Conservation (phyloP, 2,113 vertebrate genomes). For the Chamaea fasciata region DNA sequence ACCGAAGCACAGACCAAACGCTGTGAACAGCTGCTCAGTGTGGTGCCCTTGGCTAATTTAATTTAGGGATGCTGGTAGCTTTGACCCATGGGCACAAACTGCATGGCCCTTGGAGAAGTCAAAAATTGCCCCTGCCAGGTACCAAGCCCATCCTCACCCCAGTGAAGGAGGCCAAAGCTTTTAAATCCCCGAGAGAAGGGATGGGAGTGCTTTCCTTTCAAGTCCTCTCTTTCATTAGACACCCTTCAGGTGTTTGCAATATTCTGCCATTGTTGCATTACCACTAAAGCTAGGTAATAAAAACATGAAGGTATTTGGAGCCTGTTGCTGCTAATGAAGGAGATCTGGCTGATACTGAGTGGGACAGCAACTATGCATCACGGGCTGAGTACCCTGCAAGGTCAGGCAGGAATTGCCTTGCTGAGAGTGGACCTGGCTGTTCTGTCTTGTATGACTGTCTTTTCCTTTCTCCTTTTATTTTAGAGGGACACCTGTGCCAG, state of each 20-base stretch:
- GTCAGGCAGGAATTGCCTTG: conserved; percentile 56
- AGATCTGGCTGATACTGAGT: conserved; percentile 61
- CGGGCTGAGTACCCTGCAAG: conserved; percentile 43
- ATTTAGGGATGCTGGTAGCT: neutral
- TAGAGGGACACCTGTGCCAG: accelerated
- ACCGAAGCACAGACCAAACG: accelerated
- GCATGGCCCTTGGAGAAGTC: neutral
- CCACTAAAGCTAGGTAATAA: conserved; percentile 71
- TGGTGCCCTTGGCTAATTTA: neutral
- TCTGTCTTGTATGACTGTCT: conserved; percentile 52
- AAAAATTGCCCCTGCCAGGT: neutral
- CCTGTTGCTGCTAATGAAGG: conserved; percentile 73
- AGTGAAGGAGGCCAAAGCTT: neutral
- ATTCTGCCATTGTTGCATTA: conserved; percentile 62
- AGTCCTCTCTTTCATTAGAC: conserved; percentile 67
- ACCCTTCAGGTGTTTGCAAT: conserved; percentile 73
- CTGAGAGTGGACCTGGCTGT: conserved; percentile 8
- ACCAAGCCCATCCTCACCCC: neutral
- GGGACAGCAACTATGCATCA: neutral
- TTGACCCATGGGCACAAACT: neutral
- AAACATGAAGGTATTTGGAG: conserved; percentile 64
- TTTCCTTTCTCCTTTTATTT: neutral
- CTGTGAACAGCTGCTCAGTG: accelerated
- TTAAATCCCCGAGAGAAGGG: conserved; percentile 38
- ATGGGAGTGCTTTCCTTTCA: conserved; percentile 25